A percentile compares a stretch with the other conserved stretches of the same genome.
These are phyloP conservation scores for Zele albiditarsus DNA, from an alignment of 2,888 invertebrate species.

Conservation along the genomic window DNA sequence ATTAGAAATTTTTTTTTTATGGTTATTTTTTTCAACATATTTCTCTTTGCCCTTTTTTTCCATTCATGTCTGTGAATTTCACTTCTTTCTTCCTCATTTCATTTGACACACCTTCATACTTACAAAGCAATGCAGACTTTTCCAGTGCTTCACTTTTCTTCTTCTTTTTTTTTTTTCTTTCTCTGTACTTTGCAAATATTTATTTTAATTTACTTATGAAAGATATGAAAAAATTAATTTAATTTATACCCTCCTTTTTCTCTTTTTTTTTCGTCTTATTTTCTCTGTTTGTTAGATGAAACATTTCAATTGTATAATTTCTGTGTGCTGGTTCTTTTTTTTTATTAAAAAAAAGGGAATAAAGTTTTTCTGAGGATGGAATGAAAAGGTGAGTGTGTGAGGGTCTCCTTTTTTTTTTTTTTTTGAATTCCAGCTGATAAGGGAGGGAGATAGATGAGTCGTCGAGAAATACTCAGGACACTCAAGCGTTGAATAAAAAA, in stretches of 20 bases:
- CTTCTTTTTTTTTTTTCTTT: background rate
- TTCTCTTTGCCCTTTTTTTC: background rate
- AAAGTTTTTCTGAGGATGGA: background rate
- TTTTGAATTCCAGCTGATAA: background rate
- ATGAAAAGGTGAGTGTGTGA: background rate
- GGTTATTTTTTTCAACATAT: background rate
- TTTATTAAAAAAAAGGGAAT: background rate
- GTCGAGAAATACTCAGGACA: background rate
- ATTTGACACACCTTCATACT: background rate
- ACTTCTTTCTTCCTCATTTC: background rate
- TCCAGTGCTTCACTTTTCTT: background rate
- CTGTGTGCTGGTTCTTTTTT: background rate
- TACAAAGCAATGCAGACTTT: background rate
- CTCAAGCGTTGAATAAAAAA: background rate
- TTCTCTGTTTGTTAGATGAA: background rate
- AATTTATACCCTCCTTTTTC: too few relatives aligned
- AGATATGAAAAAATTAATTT: background rate
- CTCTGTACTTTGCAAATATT: background rate
- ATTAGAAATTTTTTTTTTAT: constrained; percentile 16
- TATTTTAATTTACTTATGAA: background rate
- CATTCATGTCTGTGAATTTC: background rate
- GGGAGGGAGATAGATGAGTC: background rate
- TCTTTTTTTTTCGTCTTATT: background rate
- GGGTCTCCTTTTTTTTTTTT: background rate
- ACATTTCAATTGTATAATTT: background rate